Evolutionary conservation across 2,888 invertebrate genomes (phyloP).

Genomic region (Chymomyza amoena): DNA sequence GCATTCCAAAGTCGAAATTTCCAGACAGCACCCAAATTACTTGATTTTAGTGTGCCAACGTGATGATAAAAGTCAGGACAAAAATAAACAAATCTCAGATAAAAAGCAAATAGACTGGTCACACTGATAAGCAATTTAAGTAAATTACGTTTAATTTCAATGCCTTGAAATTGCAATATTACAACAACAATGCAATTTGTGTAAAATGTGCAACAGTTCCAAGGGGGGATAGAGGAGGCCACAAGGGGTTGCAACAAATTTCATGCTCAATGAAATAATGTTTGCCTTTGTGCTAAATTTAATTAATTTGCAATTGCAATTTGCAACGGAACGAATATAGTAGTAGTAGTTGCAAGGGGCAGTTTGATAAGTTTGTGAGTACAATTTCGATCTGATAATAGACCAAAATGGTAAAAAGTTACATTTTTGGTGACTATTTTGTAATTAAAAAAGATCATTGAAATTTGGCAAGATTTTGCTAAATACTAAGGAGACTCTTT

Average conservation of each 20-base stretch:
- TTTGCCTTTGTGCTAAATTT: conserved; percentile 20
- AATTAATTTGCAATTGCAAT: conserved; percentile 58
- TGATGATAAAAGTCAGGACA: neutral
- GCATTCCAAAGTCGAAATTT: too few species aligned
- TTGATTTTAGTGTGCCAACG: too few species aligned
- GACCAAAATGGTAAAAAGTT: too few species aligned
- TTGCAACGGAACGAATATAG: conserved; percentile 3
- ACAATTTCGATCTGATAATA: too few species aligned
- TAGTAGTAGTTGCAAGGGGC: too few species aligned
- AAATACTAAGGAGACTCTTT: too few species aligned
- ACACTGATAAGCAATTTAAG: conserved; percentile 35
- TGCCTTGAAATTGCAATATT: conserved; percentile 30
- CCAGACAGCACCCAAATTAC: too few species aligned
- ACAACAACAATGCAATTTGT: conserved; percentile 25
- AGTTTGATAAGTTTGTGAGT: too few species aligned
- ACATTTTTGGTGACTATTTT: too few species aligned
- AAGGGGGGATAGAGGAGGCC: neutral
- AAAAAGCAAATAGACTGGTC: conserved; percentile 17
- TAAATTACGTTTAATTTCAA: conserved; percentile 36
- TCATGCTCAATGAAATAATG: neutral
- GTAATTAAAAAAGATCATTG: too few species aligned
- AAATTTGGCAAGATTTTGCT: too few species aligned
- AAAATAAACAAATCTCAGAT: neutral
- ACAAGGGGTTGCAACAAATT: too few species aligned
- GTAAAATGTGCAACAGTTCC: conserved; percentile 24